These are phyloP conservation scores for Scaptomyza caliginosa DNA, from an alignment of 2,888 invertebrate species.

Conservation along the genomic window DNA sequence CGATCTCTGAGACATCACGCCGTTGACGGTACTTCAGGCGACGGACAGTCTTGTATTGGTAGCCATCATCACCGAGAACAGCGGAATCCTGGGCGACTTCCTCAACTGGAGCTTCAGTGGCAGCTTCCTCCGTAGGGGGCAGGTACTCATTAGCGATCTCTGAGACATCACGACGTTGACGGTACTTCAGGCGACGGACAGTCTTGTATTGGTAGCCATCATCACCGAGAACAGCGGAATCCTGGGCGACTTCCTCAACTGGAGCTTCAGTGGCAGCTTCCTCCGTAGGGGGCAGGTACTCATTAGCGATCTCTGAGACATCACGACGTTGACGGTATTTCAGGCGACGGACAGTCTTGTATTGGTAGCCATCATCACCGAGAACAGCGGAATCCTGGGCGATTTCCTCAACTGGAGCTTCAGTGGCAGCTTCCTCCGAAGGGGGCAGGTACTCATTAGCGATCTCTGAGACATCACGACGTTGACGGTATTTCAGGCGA, in stretches of 20 bases:
- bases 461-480: conserved; percentile 63
- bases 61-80: conserved; percentile 64
- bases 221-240: conserved; percentile 55
- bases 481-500: conserved; percentile 59
- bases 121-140: conserved; percentile 48
- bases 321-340: conserved; percentile 64
- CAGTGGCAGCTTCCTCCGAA: conserved; percentile 19
- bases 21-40: conserved; percentile 70
- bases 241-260: conserved; percentile 43
- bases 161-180: conserved; percentile 71
- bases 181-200: conserved; percentile 66
- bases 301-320: conserved; percentile 57
- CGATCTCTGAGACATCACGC: conserved; percentile 66
- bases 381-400: conserved; percentile 47
- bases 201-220: conserved; percentile 74
- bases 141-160: conserved; percentile 62
- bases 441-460: conserved; percentile 50
- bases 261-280: conserved; percentile 40
- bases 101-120: conserved; percentile 33
- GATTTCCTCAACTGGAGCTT: conserved; percentile 25
- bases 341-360: conserved; percentile 56
- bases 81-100: conserved; percentile 53
- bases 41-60: conserved; percentile 68
- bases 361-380: conserved; percentile 51
- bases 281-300: conserved; percentile 58